Conservation (phyloP, 2,113 vertebrate genomes). For the Orcinus orca region DNA sequence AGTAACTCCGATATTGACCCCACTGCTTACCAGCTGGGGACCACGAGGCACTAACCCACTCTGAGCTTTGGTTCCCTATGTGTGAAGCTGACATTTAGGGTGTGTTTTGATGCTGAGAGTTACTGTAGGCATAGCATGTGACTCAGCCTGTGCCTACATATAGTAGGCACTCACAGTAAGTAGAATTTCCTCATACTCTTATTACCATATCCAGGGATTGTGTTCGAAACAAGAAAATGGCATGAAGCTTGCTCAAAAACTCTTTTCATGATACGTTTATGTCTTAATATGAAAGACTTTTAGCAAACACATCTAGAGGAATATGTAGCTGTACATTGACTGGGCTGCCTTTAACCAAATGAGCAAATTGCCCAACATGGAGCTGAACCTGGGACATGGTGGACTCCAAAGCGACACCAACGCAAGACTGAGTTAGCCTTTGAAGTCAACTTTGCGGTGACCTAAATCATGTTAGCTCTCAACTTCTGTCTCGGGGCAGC, state of each 20-base stretch:
- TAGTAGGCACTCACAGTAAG: not conserved
- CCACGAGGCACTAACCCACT: fast-evolving
- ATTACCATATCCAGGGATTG: not conserved
- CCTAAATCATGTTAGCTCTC: not conserved
- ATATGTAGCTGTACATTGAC: not conserved
- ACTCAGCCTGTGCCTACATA: fast-evolving
- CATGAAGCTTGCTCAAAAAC: not conserved
- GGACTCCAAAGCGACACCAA: not conserved
- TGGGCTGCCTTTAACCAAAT: not conserved
- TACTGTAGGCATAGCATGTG: not conserved
- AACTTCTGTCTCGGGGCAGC: not conserved
- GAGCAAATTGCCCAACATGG: not conserved
- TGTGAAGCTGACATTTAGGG: not conserved
- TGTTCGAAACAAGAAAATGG: not conserved
- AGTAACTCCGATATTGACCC: not conserved
- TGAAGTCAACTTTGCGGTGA: not conserved
- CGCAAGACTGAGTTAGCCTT: not conserved
- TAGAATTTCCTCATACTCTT: not conserved
- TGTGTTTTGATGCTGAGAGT: not conserved
- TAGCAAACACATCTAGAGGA: not conserved
- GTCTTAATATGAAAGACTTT: not conserved
- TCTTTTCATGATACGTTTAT: not conserved
- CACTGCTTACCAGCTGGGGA: not conserved
- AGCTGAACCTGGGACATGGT: not conserved
- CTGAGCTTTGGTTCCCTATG: not conserved